Base-by-base conservation (phyloP, 2,113 vertebrate genomes). In the Loxodonta africana region DNA sequence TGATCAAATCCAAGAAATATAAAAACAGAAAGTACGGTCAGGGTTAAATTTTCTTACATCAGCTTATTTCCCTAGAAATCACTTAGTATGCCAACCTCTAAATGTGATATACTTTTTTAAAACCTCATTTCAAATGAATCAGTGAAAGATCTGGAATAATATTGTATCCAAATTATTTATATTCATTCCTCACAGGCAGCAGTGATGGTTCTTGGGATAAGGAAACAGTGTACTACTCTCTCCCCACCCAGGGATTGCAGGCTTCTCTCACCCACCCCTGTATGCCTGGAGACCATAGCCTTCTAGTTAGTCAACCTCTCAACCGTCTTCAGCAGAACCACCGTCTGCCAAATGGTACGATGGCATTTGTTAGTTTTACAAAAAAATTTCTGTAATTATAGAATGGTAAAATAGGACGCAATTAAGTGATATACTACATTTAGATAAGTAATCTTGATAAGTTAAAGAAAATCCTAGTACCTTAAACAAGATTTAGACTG, bases 201-300 rank as follows among this genome's bases (percentile, higher is more conserved):
- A 98, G 95, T 99, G 98, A 98, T 98, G 98, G 98, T 99, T 98
- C 98, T 98, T 98, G 98, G 98, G 98, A 98, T 98, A 98, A 99
- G 97, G 98, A 99, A 98, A 98, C 98, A 95, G 97, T 98, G 96
- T 97, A 97, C 53, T 98, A 97, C 53, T 98, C 97, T 98, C 97
- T 96, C 98, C 98, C 97, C 69, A 97, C 97, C 97, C 98, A 98
- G 97, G 98, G 98, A 97, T 95, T 96, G 95, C 98, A 98, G 98
- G 97, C 98, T 97, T 98, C 98, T 98, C 98, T 98, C 98, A 97
- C 98, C 95, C 98, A 98, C 93, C 96, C 98, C 98, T 97, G 46
- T 98, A 96, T 98, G 96, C 97, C 98, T 97, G 98, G 98, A 98
- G 98, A 97, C 25, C 97, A 96, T 98, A 99, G 95, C 93, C 97